phyloP scores from a whole-genome alignment of 2,113 vertebrate genomes.

The Rhynchomys soricoides region DNA sequence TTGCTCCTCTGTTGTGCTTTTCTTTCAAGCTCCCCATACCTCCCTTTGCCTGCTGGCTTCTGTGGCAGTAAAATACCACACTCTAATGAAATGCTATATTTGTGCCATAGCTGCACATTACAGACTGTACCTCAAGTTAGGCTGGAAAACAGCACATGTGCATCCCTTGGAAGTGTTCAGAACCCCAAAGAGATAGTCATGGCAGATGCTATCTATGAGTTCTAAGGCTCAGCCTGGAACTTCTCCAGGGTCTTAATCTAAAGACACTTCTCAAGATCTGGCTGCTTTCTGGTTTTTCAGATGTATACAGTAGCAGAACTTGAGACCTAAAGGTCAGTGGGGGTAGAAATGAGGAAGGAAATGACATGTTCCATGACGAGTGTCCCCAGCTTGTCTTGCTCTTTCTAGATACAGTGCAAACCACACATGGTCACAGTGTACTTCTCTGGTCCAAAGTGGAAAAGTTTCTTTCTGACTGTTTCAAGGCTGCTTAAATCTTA shows the following conservation, averaged over 20 bases:
- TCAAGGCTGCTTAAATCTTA: constrained; percentile 69
- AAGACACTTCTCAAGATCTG: constrained; percentile 38
- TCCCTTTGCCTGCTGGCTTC: not conserved
- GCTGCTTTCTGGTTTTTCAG: constrained; percentile 41
- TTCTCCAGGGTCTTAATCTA: not conserved
- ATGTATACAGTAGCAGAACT: constrained; percentile 68
- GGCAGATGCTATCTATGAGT: not conserved
- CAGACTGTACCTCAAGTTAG: not conserved
- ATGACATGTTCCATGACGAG: constrained; percentile 81
- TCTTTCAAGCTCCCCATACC: not conserved
- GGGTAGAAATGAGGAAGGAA: constrained; percentile 88
- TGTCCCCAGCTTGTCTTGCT: constrained; percentile 80
- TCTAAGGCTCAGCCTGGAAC: not conserved
- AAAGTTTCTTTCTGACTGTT: constrained; percentile 71
- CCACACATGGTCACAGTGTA: constrained; percentile 77
- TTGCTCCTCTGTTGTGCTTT: not conserved
- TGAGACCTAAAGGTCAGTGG: constrained; percentile 80
- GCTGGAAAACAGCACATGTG: not conserved
- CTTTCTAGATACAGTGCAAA: constrained; percentile 80
- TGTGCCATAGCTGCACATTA: not conserved
- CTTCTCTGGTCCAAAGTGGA: constrained; percentile 79
- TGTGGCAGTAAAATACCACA: not conserved
- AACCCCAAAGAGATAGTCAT: not conserved
- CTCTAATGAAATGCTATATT: not conserved
- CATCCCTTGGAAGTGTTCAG: not conserved